Conservation (phyloP, 2,888 invertebrate species). For the Leptinotarsa tumamoca region DNA sequence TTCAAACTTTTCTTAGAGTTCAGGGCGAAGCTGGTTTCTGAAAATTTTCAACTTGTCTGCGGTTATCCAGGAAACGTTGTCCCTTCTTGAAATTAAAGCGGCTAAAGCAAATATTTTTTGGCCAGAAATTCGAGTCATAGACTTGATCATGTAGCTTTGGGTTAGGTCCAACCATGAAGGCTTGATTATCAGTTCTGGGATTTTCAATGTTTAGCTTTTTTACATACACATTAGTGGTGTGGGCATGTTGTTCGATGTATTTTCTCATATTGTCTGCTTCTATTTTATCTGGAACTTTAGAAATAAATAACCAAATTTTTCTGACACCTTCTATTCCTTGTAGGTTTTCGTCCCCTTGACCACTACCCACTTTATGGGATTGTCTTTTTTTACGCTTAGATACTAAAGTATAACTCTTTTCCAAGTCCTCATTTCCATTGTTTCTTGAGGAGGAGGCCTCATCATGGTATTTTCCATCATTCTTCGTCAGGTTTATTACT, state of each 20-base stretch:
- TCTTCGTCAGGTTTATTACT: conserved; percentile 1
- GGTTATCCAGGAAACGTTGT: conserved; percentile 1
- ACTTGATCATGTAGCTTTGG: conserved; percentile 1
- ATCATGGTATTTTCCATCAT: not conserved
- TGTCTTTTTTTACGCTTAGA: not conserved
- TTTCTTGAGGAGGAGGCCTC: not conserved
- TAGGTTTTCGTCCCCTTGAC: conserved; percentile 7
- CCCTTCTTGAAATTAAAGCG: conserved; percentile 16
- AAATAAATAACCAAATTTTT: conserved; percentile 7
- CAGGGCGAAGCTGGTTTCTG: not conserved
- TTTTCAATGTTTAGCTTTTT: not conserved
- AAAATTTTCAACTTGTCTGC: conserved; percentile 3
- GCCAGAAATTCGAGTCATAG: conserved; percentile 13
- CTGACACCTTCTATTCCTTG: conserved; percentile 4
- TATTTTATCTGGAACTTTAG: conserved; percentile 10
- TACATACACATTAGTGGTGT: not conserved
- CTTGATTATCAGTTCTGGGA: conserved; percentile 4
- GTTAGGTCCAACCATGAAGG: conserved; percentile 11
- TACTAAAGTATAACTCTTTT: not conserved
- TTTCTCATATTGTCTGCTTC: not conserved
- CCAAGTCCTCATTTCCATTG: not conserved
- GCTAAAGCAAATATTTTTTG: conserved; percentile 3
- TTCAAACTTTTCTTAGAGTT: not conserved
- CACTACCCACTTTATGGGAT: conserved; percentile 2
- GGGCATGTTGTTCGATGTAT: not conserved